Evolutionary conservation across 2,113 vertebrate genomes (phyloP).

Genomic region (Rattus rattus): DNA sequence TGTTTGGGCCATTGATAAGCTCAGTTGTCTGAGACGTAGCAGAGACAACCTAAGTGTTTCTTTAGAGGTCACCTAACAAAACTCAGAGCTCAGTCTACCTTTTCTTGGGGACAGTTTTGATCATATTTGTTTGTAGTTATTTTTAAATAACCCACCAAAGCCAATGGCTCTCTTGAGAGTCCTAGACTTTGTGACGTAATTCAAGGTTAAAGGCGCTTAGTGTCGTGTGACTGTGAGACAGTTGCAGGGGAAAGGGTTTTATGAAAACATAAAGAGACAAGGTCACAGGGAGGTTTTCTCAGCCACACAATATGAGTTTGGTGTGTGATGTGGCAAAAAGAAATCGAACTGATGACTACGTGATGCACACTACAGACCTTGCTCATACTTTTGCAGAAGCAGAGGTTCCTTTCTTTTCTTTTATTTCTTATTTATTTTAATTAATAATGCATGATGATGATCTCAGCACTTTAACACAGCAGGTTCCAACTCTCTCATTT

Average conservation of each 20-base stretch:
- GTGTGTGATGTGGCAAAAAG: constrained; percentile 69
- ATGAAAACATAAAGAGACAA: constrained; percentile 71
- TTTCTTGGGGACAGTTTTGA: constrained; percentile 45
- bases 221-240: not conserved
- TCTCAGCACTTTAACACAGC: constrained; percentile 78
- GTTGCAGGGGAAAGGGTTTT: not conserved
- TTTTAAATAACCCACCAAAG: constrained; percentile 60
- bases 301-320: constrained; percentile 30
- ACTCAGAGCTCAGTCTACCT: not conserved
- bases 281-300: constrained; percentile 63
- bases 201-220: constrained; percentile 31
- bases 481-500: constrained; percentile 72
- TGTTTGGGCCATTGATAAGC: not conserved
- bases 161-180: constrained; percentile 42
- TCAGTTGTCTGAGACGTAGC: not conserved
- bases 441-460: constrained; percentile 83
- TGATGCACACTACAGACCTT: constrained; percentile 66
- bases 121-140: constrained; percentile 59
- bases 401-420: constrained; percentile 79
- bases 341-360: constrained; percentile 68
- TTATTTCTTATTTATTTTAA: constrained; percentile 84
- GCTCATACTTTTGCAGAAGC: constrained; percentile 48
- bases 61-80: constrained; percentile 38
- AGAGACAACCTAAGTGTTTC: not conserved
- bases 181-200: constrained; percentile 6